Conservation (phyloP, 2,888 invertebrate species). For the Melipona beecheii region DNA sequence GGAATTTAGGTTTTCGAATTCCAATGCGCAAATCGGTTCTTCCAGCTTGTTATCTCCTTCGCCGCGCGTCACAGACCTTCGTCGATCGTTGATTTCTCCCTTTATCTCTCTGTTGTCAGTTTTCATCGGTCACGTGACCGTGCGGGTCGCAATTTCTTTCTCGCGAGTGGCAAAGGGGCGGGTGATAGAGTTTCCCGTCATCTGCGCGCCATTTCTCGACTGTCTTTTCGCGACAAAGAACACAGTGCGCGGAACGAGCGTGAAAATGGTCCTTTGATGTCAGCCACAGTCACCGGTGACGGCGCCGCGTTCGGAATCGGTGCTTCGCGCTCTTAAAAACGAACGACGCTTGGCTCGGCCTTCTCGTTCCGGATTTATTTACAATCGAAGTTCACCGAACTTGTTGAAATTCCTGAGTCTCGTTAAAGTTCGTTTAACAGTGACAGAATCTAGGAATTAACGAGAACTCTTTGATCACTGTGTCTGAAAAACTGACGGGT, state of each 20-base stretch:
- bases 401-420: no score
- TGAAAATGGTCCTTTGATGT: conserved; percentile 61
- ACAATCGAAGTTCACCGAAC: conserved; percentile 39
- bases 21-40: no score
- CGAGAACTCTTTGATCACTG: no score
- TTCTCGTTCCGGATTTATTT: conserved; percentile 33
- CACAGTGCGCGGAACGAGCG: conserved; percentile 21
- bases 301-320: conserved; percentile 11
- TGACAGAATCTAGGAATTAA: no score
- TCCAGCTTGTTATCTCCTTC: background rate
- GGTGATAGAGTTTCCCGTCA: conserved; percentile 6
- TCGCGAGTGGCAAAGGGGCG: background rate
- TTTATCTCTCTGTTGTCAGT: no score
- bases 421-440: no score
- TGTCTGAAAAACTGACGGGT: no score
- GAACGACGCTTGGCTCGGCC: conserved; percentile 14
- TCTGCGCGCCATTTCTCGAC: conserved; percentile 15
- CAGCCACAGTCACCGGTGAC: conserved; percentile 27
- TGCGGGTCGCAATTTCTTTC: background rate
- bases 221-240: conserved; percentile 19
- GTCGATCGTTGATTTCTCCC: no score
- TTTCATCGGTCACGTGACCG: no score
- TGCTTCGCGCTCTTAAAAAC: conserved; percentile 35
- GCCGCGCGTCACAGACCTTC: no score
- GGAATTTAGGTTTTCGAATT: background rate